Evolutionary conservation across 2,113 vertebrate species (phyloP).

Genomic region (Hydrolagus affinis): DNA sequence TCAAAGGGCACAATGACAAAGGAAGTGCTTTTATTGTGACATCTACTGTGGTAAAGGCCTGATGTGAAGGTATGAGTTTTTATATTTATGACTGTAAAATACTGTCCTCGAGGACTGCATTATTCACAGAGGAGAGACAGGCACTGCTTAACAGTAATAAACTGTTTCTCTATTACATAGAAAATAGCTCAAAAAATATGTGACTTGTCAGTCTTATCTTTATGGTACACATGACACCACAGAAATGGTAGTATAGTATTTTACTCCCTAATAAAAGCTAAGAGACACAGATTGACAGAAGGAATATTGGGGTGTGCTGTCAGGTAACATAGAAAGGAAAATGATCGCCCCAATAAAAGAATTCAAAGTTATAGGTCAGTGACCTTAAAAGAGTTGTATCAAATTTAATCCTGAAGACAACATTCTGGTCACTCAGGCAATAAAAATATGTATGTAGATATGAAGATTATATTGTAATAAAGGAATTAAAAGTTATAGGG

Average conservation of each 20-base stretch:
- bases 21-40: constrained; percentile 73
- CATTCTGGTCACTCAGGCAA: background rate
- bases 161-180: constrained; percentile 68
- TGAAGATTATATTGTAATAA: constrained; percentile 35
- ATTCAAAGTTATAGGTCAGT: constrained; percentile 52
- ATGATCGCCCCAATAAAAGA: constrained; percentile 59
- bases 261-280: constrained; percentile 73
- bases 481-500: constrained; percentile 52
- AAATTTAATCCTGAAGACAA: constrained; percentile 22
- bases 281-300: constrained; percentile 64
- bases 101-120: constrained; percentile 84
- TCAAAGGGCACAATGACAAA: constrained; percentile 69
- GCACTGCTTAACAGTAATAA: constrained; percentile 78
- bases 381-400: constrained; percentile 59
- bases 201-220: constrained; percentile 66
- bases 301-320: constrained; percentile 59
- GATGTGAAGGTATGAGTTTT: constrained; percentile 67
- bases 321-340: constrained; percentile 73
- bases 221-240: constrained; percentile 66
- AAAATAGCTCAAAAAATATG: constrained; percentile 59
- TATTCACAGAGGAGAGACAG: constrained; percentile 74
- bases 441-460: background rate
- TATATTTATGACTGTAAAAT: constrained; percentile 92
- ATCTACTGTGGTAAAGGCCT: constrained; percentile 78
- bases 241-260: constrained; percentile 66